Evolutionary conservation across 2,113 vertebrate species (phyloP).

Genomic region (Emberiza fucata): DNA sequence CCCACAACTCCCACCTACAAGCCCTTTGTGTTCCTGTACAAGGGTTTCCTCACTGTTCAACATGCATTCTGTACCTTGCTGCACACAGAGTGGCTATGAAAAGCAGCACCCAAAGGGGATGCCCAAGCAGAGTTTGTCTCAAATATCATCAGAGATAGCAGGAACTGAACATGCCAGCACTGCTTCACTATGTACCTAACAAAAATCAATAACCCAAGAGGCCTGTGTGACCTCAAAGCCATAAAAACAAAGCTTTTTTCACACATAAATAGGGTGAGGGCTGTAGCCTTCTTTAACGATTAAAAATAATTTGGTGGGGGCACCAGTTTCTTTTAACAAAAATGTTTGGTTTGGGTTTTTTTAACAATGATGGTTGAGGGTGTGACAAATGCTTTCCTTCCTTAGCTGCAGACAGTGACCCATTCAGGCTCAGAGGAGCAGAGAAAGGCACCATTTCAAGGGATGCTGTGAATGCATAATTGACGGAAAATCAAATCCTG

Average conservation of each 20-base stretch:
- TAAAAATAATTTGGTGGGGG: neutral
- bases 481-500: neutral
- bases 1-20: neutral
- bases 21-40: neutral
- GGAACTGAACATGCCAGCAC: neutral
- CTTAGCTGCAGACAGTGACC: neutral
- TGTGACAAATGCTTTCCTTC: neutral
- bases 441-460: neutral
- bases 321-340: neutral
- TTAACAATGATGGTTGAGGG: neutral
- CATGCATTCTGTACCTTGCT: fast-evolving
- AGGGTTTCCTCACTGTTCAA: neutral
- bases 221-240: neutral
- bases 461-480: neutral
- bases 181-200: neutral
- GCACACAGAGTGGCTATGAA: neutral
- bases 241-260: neutral
- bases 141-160: neutral
- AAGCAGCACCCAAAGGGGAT: neutral
- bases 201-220: neutral
- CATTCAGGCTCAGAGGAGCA: neutral
- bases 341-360: neutral
- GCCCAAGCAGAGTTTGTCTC: neutral
- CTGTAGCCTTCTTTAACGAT: neutral
- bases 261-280: neutral